phyloP scores from a whole-genome alignment of 2,888 invertebrate genomes.

The Drosophila aldrichi region DNA sequence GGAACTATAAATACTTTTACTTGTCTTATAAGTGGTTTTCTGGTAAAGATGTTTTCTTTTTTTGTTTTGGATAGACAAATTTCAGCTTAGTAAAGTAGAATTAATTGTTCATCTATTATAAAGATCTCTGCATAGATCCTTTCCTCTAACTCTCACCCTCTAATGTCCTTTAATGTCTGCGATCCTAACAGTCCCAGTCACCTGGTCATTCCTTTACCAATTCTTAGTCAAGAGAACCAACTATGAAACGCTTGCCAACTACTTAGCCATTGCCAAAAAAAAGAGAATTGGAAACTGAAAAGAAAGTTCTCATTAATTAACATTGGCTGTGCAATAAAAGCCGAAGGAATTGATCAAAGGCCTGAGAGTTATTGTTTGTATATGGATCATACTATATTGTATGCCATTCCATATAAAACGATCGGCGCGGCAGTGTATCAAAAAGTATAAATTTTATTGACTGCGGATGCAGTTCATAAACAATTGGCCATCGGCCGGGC shows the following conservation, averaged over 20 bases:
- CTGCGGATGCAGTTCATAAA: slow-evolving; percentile 82
- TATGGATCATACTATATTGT: slow-evolving; percentile 38
- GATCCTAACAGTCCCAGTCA: not conserved
- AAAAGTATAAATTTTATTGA: slow-evolving; percentile 78
- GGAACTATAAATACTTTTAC: too few relatives aligned
- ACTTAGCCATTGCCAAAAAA: not conserved
- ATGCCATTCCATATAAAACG: slow-evolving; percentile 18
- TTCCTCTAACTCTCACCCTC: too few relatives aligned
- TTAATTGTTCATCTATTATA: too few relatives aligned
- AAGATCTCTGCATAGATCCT: too few relatives aligned
- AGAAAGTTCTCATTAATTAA: slow-evolving; percentile 20
- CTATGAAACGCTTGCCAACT: not conserved
- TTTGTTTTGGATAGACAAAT: too few relatives aligned
- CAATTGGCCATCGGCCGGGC: slow-evolving; percentile 49
- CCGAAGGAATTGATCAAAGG: slow-evolving; percentile 62
- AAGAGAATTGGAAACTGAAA: not conserved
- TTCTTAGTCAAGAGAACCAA: not conserved
- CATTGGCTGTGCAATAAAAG: slow-evolving; percentile 16
- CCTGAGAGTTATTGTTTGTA: slow-evolving; percentile 32
- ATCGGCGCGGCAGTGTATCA: slow-evolving; percentile 60
- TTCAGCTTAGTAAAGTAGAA: too few relatives aligned
- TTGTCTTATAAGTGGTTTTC: too few relatives aligned
- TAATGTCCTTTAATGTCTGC: too few relatives aligned
- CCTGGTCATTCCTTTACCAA: not conserved
- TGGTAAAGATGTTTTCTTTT: too few relatives aligned